A percentile compares a stretch with the other conserved stretches of the same genome.
These are phyloP conservation scores for Arnoldichthys spilopterus DNA, from an alignment of 2,797 vertebrate species.

Conservation along the genomic window DNA sequence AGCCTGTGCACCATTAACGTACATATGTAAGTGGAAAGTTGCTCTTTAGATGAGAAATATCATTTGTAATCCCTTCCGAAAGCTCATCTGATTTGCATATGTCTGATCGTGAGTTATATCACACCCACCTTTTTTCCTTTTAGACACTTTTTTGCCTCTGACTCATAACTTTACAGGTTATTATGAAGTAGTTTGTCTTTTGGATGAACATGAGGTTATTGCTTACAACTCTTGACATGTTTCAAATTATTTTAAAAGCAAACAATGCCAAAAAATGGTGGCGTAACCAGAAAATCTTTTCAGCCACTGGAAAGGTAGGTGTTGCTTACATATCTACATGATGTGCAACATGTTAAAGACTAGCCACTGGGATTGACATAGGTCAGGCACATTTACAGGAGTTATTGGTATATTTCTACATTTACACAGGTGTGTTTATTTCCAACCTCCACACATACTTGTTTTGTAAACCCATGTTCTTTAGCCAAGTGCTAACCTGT, in stretches of 20 bases:
- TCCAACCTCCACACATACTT: too few species aligned
- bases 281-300: constrained; percentile 57
- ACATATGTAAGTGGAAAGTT: not conserved
- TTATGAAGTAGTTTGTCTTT: constrained; percentile 63
- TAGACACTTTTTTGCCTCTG: constrained; percentile 65
- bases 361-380: not conserved
- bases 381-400: not conserved
- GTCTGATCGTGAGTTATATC: constrained; percentile 8
- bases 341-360: constrained; percentile 35
- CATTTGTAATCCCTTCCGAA: constrained; percentile 13
- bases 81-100: constrained; percentile 13
- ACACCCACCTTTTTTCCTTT: constrained; percentile 23
- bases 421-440: too few species aligned
- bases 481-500: not conserved
- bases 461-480: not conserved
- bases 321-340: constrained; percentile 40
- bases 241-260: constrained; percentile 62
- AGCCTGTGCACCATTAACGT: not conserved
- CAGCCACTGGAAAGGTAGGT: constrained; percentile 41
- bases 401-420: not conserved
- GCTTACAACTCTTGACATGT: constrained; percentile 71
- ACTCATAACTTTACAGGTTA: constrained; percentile 73
- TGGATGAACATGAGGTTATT: constrained; percentile 67
- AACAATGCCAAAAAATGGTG: constrained; percentile 48
- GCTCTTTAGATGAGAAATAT: constrained; percentile 1